Conservation (phyloP, 2,888 invertebrate genomes). For the Eugnorisma glareosa region DNA sequence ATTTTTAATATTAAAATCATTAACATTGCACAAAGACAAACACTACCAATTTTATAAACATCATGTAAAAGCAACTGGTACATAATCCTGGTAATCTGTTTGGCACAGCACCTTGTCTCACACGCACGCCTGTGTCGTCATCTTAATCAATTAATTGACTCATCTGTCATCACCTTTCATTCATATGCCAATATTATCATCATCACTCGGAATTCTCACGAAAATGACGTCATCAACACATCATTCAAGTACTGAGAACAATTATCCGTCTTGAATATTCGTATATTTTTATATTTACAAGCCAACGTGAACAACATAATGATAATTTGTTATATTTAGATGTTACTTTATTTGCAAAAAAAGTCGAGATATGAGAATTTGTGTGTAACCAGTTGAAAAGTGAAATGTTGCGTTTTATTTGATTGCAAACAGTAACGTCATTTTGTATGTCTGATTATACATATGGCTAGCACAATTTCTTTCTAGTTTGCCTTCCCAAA, state of each 20-base stretch:
- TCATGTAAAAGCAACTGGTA: neutral
- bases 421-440: neutral
- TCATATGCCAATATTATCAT: conserved; percentile 37
- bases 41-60: neutral
- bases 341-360: conserved; percentile 19
- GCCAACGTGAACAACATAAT: conserved; percentile 6
- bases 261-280: neutral
- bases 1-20: neutral
- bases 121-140: neutral
- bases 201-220: conserved; percentile 21
- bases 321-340: conserved; percentile 45
- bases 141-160: neutral
- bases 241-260: conserved; percentile 46
- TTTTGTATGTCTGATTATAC: neutral
- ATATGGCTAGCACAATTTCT: neutral
- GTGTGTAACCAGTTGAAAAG: neutral
- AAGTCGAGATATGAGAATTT: neutral
- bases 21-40: neutral
- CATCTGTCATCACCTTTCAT: conserved; percentile 28
- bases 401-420: conserved; percentile 20
- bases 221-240: conserved; percentile 33
- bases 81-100: neutral
- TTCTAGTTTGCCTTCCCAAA: neutral
- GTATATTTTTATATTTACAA: conserved; percentile 36
- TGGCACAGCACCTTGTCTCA: neutral